Base-by-base conservation (phyloP, 2,113 vertebrate species). In the Erythrolamprus reginae region DNA sequence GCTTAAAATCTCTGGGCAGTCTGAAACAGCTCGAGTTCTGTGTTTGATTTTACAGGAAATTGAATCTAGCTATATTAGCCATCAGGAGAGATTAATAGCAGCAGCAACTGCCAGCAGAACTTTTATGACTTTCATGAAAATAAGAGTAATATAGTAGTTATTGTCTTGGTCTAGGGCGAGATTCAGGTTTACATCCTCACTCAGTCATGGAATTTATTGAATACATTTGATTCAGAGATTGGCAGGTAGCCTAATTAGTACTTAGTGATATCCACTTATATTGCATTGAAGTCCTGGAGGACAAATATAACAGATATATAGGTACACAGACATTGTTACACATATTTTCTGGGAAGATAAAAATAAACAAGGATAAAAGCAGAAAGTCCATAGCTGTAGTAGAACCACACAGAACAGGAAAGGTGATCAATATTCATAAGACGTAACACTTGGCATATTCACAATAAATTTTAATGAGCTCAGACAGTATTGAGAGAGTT, bases 401-500 rank as follows among this genome's bases (percentile, higher is more conserved):
- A 92, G 24, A 94, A 23, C 53, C 86, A 90, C 89, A 92, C 24
- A 33, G 50, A 26, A 45, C 33, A 84, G 91, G 92, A 93, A 45
- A 94, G 90, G 91, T 94, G 94, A 96, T 94, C 88, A 90, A 93
- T 95, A 96, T 94, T 94, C 93, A 88, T 94, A 93, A 93, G 89
- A 90, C 91, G 90, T 94, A 95, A 92, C 94, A 93, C 93, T 94
- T 94, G 92, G 91, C 92, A 94, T 91, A 93, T 95, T 94, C 91
- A 91, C 95, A 94, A 92, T 95, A 96, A 96, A 95, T 96, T 93
- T 91, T 94, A 95, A 95, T 95, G 95, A 96, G 95, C 91, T 92
- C n/a, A 0, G 90, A 94, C 95, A 93, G 92, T 90, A 55, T 88
- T 70, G 48, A 83, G 87, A 88, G 89, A 94, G 92, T 91, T 95